Evolutionary conservation across 2,888 invertebrate species (phyloP).

Genomic region (Siphlonurus alternatus): DNA sequence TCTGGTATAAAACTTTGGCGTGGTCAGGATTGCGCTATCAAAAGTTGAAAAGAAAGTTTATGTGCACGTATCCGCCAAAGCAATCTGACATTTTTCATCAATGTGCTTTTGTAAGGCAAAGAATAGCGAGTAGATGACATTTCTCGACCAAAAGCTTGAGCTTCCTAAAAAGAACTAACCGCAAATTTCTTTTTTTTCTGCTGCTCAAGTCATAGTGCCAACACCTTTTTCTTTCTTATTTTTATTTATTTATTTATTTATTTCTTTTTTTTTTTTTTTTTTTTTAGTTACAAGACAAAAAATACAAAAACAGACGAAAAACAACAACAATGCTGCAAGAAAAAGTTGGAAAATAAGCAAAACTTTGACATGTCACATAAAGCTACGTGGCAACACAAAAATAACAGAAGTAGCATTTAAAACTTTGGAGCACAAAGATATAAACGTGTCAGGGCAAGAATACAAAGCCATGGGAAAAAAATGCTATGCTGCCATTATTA

Average conservation of each 20-base stretch:
- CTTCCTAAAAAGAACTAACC: not conserved
- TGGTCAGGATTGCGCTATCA: not conserved
- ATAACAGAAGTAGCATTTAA: not conserved
- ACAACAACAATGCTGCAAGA: not conserved
- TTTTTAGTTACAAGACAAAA: too few relatives aligned
- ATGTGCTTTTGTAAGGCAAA: not conserved
- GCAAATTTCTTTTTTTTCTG: not conserved
- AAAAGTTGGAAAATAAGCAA: not conserved
- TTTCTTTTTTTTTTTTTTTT: too few relatives aligned
- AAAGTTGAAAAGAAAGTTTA: not conserved
- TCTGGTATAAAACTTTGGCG: not conserved
- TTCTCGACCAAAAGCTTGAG: not conserved
- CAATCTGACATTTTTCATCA: not conserved
- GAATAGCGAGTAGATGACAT: not conserved
- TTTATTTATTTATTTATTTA: too few relatives aligned
- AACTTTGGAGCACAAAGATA: not conserved
- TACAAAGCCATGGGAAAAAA: too few relatives aligned
- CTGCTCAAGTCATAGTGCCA: not conserved
- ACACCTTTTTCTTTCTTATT: not conserved
- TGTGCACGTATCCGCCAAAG: not conserved
- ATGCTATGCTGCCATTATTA: too few relatives aligned
- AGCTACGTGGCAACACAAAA: not conserved
- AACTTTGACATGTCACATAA: not conserved
- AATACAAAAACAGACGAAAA: not conserved
- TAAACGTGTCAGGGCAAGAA: too few relatives aligned